Evolutionary conservation across 2,113 vertebrate genomes (phyloP).

Genomic region (Neogale vison): DNA sequence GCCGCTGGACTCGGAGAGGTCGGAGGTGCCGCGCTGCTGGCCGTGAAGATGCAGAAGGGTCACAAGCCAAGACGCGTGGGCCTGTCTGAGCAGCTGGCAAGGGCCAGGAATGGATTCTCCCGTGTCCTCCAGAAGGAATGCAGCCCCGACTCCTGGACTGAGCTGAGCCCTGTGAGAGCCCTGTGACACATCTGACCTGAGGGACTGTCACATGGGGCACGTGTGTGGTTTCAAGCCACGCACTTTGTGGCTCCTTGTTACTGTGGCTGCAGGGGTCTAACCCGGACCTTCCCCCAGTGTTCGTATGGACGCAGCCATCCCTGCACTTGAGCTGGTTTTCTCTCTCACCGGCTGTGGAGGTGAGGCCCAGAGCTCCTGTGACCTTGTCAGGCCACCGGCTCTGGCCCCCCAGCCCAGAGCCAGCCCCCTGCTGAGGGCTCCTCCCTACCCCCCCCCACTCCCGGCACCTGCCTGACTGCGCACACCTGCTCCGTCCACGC

Average conservation of each 20-base stretch:
- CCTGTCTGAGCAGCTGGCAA: neutral
- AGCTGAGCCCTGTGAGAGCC: neutral
- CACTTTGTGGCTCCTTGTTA: neutral
- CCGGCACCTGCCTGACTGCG: neutral
- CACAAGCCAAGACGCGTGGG: neutral
- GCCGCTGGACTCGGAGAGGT: neutral
- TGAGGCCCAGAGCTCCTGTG: neutral
- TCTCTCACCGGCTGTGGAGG: neutral
- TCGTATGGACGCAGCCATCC: neutral
- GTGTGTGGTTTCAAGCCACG: neutral
- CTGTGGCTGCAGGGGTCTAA: neutral
- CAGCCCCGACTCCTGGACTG: neutral
- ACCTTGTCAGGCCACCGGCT: rapidly evolving
- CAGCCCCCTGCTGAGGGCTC: neutral
- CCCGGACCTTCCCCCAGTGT: neutral
- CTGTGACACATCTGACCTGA: neutral
- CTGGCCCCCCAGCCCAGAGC: no score
- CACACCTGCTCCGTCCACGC: rapidly evolving
- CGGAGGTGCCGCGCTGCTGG: neutral
- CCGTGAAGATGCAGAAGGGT: neutral
- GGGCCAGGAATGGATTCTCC: neutral
- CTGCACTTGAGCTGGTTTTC: neutral
- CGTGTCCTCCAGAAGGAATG: neutral
- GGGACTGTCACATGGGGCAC: neutral
- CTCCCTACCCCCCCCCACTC: no score